Evolutionary conservation across 2,797 vertebrate genomes (phyloP).

Genomic region (Poecile montanus): DNA sequence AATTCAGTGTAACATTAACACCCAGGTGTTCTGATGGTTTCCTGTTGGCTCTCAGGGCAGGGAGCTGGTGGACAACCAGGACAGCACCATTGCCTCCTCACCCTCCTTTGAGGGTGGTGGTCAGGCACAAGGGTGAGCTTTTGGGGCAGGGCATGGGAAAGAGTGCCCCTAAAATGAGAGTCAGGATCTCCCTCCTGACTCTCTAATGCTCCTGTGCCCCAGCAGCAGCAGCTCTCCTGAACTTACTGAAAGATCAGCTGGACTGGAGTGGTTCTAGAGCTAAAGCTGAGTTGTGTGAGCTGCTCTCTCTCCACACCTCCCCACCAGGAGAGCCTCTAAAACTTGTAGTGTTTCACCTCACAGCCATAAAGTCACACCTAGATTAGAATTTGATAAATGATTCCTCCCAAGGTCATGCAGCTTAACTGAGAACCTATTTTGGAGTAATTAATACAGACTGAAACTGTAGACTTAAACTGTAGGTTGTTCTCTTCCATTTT

Average conservation of each 20-base stretch:
- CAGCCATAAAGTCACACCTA: background rate
- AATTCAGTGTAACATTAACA: accelerated
- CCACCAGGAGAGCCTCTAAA: background rate
- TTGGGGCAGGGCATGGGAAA: background rate
- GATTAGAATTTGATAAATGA: slow-evolving; percentile 20
- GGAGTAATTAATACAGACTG: background rate
- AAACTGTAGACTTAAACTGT: background rate
- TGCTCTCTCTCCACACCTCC: background rate
- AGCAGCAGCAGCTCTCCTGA: too few relatives aligned
- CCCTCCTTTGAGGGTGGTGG: accelerated
- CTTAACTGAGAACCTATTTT: background rate
- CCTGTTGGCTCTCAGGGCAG: accelerated
- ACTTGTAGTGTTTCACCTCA: background rate
- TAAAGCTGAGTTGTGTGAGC: background rate
- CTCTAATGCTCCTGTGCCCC: background rate
- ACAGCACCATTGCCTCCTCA: accelerated
- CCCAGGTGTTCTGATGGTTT: accelerated
- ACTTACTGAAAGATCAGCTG: too few relatives aligned
- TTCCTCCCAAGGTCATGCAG: background rate
- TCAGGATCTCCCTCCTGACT: background rate
- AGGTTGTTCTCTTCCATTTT: background rate
- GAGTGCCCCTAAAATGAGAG: accelerated
- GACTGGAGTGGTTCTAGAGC: background rate
- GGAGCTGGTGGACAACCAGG: background rate
- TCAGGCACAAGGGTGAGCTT: accelerated